These are phyloP conservation scores for Drosophila mauritiana DNA, from an alignment of 1,140 invertebrate species.

Conservation along the genomic window DNA sequence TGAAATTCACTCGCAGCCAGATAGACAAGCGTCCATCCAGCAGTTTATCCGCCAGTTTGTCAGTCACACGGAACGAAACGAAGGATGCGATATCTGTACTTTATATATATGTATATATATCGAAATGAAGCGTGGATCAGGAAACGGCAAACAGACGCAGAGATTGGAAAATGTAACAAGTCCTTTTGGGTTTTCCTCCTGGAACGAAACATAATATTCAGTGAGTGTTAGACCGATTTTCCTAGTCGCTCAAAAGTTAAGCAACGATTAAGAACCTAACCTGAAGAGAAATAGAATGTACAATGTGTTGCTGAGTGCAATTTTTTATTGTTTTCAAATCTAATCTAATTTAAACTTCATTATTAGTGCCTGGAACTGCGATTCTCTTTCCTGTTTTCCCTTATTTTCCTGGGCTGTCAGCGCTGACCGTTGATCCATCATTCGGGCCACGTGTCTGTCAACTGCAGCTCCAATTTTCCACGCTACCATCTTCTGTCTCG, in stretches of 20 bases:
- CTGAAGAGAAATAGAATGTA: too few relatives aligned
- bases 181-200: background rate
- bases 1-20: slow-evolving; percentile 33
- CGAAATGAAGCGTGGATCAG: slow-evolving; percentile 24
- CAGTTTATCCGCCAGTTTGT: slow-evolving; percentile 23
- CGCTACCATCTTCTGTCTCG: background rate
- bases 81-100: too few relatives aligned
- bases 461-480: slow-evolving; percentile 5
- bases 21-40: slow-evolving; percentile 13
- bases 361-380: background rate
- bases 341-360: background rate
- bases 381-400: background rate
- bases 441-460: slow-evolving; percentile 30
- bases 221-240: too few relatives aligned
- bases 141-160: slow-evolving; percentile 6
- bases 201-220: background rate
- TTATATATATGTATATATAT: background rate
- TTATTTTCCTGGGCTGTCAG: slow-evolving; percentile 6
- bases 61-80: slow-evolving; percentile 19
- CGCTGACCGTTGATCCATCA: slow-evolving; percentile 32
- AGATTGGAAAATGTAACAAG: background rate
- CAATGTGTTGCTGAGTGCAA: too few relatives aligned
- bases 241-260: too few relatives aligned
- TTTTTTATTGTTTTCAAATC: background rate
- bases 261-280: too few relatives aligned